These are phyloP conservation scores for Leptinotarsa undecemlineata DNA, from an alignment of 1,140 invertebrate species.

Conservation along the genomic window DNA sequence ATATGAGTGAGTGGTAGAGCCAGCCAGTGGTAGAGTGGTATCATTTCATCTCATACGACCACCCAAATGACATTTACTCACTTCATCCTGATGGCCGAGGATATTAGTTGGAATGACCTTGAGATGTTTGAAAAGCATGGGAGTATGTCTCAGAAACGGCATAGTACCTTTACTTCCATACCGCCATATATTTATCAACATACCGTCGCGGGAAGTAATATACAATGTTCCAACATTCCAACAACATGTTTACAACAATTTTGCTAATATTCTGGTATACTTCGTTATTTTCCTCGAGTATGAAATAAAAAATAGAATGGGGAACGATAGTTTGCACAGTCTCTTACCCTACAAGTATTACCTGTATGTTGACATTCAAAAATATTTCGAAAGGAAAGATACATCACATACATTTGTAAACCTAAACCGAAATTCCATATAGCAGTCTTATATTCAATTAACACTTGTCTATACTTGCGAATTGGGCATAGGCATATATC, in stretches of 20 bases:
- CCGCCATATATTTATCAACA: too few relatives aligned
- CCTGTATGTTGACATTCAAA: slow-evolving; percentile 33
- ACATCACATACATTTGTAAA: slow-evolving; percentile 32
- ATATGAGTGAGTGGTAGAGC: too few relatives aligned
- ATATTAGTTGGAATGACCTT: too few relatives aligned
- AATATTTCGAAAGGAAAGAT: slow-evolving; percentile 26
- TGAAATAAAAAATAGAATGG: not conserved
- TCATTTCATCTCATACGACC: too few relatives aligned
- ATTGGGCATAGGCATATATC: slow-evolving; percentile 66
- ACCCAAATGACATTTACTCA: too few relatives aligned
- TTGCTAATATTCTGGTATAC: not conserved
- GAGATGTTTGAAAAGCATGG: too few relatives aligned
- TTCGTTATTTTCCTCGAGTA: slow-evolving; percentile 5
- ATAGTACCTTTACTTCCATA: too few relatives aligned
- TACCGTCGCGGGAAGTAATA: too few relatives aligned
- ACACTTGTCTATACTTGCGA: slow-evolving; percentile 31
- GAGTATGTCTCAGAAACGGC: too few relatives aligned
- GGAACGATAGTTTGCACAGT: slow-evolving; percentile 20
- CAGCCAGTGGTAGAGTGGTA: too few relatives aligned
- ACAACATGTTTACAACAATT: not conserved
- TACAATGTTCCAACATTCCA: too few relatives aligned
- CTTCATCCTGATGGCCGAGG: too few relatives aligned
- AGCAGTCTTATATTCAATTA: slow-evolving; percentile 10
- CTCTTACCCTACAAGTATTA: slow-evolving; percentile 27
- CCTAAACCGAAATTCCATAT: slow-evolving; percentile 20